A percentile compares a stretch with the other conserved stretches of the same genome.
Conservation (phyloP, 2,113 vertebrate species). For the Diadophis punctatus region DNA sequence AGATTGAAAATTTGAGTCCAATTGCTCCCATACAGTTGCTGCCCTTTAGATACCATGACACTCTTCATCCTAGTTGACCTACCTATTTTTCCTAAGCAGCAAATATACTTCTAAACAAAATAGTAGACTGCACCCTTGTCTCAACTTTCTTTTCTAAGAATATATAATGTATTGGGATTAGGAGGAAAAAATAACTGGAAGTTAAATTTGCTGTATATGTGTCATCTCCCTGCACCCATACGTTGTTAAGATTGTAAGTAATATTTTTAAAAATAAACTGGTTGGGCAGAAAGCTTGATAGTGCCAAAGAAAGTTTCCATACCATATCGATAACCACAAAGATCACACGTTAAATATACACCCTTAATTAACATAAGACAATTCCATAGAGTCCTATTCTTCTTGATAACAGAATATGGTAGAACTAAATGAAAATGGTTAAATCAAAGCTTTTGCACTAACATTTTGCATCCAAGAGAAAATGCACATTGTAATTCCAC, state of each 20-base stretch:
- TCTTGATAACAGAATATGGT: not conserved
- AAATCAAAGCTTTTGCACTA: not conserved
- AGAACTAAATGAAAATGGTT: not conserved
- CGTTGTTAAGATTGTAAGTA: not conserved
- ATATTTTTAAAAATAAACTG: not conserved
- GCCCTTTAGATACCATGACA: not conserved
- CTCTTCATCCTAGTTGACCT: not conserved
- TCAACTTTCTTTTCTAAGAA: not conserved
- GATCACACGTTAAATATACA: not conserved
- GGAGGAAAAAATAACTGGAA: not conserved
- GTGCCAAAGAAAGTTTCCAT: not conserved
- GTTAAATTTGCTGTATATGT: not conserved
- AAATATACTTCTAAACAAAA: not conserved
- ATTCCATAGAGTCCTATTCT: not conserved
- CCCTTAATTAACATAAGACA: not conserved
- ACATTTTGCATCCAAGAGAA: not conserved
- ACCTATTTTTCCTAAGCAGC: not conserved
- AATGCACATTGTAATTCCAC: not conserved
- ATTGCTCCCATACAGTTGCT: not conserved
- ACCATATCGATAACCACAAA: not conserved
- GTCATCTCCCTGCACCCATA: not conserved
- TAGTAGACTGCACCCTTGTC: not conserved
- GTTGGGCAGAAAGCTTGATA: not conserved
- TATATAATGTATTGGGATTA: not conserved
- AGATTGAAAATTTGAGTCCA: not conserved